Conservation (phyloP, 2,888 invertebrate genomes). For the Linyphia triangularis region DNA sequence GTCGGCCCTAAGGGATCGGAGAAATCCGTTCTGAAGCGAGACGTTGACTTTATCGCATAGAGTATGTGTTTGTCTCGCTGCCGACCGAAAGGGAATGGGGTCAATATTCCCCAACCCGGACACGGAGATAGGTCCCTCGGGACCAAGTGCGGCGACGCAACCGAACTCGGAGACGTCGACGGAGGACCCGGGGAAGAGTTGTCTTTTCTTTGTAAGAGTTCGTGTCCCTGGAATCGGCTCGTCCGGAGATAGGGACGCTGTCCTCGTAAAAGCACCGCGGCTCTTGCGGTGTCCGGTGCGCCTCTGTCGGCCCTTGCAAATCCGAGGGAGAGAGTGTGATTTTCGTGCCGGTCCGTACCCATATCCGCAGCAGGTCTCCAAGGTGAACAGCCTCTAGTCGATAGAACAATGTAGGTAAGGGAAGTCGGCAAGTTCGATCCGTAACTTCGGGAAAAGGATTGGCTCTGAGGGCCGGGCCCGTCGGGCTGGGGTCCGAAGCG, state of each 20-base stretch:
- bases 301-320: no score
- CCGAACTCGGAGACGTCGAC: no score
- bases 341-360: conserved; percentile 77
- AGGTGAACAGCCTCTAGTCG: conserved; percentile 86
- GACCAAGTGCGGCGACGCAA: no score
- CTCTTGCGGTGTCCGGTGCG: no score
- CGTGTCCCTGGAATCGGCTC: conserved; percentile 80
- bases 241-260: conserved; percentile 79
- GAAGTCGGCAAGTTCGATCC: conserved; percentile 85
- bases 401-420: conserved; percentile 86
- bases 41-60: no score
- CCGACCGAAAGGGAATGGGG: no score
- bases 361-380: conserved; percentile 89
- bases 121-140: no score
- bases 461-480: conserved; percentile 86
- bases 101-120: no score
- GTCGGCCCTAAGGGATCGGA: conserved; percentile 79
- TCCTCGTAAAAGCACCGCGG: conserved; percentile 80
- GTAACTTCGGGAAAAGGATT: conserved; percentile 85
- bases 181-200: no score
- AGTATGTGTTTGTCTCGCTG: no score
- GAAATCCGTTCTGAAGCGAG: no score
- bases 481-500: conserved; percentile 83
- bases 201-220: conserved; percentile 81
- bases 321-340: conserved; percentile 66